Percentiles rank a stretch among this genome's conserved stretches.
Evolutionary conservation across 2,888 invertebrate genomes (phyloP).

Genomic region (Cepaea hortensis): DNA sequence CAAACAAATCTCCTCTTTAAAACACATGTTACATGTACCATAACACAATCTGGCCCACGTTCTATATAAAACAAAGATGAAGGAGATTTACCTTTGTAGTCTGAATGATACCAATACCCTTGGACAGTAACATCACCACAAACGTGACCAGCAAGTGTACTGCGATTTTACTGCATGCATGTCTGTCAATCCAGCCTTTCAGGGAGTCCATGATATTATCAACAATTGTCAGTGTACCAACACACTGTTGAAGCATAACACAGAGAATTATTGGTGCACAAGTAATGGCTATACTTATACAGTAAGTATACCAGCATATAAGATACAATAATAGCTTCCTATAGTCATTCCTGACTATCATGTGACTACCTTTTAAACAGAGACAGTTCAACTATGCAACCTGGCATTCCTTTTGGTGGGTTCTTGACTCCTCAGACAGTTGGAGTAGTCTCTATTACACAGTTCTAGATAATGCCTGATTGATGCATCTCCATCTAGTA

Average conservation of each 20-base stretch:
- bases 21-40: background rate
- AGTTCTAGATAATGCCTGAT: no score
- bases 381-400: no score
- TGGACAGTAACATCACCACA: slow-evolving; percentile 61
- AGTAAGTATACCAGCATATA: no score
- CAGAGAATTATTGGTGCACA: background rate
- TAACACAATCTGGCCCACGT: background rate
- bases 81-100: slow-evolving; percentile 62
- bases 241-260: slow-evolving; percentile 55
- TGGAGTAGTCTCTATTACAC: no score
- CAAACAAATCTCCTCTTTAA: no score
- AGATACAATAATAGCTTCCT: no score
- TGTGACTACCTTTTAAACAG: no score
- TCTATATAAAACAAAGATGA: background rate
- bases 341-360: no score
- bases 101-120: slow-evolving; percentile 64
- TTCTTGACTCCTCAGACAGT: no score
- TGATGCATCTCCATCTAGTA: no score
- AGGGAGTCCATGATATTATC: slow-evolving; percentile 67
- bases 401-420: no score
- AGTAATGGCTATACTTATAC: no score
- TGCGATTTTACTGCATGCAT: slow-evolving; percentile 60
- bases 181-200: slow-evolving; percentile 59
- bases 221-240: slow-evolving; percentile 66
- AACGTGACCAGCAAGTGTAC: slow-evolving; percentile 66